Conservation (phyloP, 2,888 invertebrate species). For the Pachycephus smyrnensis region DNA sequence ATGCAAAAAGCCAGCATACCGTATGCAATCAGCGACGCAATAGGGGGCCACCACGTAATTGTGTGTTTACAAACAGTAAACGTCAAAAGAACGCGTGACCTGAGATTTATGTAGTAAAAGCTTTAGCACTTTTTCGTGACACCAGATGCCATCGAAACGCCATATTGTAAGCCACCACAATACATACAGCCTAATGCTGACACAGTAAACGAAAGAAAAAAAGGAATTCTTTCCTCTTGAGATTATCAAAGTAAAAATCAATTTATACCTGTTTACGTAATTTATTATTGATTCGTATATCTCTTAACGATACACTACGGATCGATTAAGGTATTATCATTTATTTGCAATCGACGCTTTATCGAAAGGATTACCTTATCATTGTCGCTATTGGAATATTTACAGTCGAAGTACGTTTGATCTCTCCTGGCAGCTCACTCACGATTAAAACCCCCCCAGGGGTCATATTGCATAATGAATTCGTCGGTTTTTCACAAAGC, state of each 20-base stretch:
- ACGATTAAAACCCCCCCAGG: not conserved
- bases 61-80: conserved; percentile 20
- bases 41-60: not conserved
- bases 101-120: conserved; percentile 8
- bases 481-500: conserved; percentile 13
- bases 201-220: not conserved
- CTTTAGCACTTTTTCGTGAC: conserved; percentile 13
- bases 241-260: not conserved
- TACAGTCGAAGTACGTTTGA: not conserved
- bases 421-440: not conserved
- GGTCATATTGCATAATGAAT: conserved; percentile 14
- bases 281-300: not conserved
- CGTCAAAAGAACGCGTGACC: conserved; percentile 18
- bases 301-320: not conserved
- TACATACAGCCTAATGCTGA: not conserved
- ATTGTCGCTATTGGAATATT: not conserved
- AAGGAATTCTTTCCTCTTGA: not conserved
- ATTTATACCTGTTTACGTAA: not conserved
- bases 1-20: not conserved
- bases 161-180: not conserved
- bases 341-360: too few relatives aligned
- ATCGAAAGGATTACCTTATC: too few relatives aligned
- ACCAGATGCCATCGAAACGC: not conserved
- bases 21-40: not conserved
- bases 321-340: too few relatives aligned